Base-by-base conservation (phyloP, 2,888 invertebrate species). In the Chymomyza fuscimana region DNA sequence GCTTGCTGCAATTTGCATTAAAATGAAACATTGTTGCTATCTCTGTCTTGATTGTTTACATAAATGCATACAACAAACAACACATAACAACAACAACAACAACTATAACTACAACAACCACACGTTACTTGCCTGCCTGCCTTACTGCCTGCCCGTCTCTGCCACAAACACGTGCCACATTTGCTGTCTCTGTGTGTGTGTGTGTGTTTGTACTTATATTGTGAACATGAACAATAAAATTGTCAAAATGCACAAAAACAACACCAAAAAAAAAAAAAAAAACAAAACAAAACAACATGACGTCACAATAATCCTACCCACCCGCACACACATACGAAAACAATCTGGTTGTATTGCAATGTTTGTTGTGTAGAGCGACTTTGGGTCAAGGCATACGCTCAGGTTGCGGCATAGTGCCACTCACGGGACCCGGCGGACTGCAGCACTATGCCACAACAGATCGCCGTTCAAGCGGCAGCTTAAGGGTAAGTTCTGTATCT, bases 371-470 rank as follows among this genome's bases (percentile, higher is more conserved):
- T 91, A 92, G 92, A 91, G 88, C 92, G 86, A 92, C 91, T 80
- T 91, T 92, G 90, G 91, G 92, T 88, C 92, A 92, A 91, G 92
- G 92, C 87, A 92, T 92, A 77, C 91, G 92, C 73, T 91, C 91
- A 81, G 91, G 92, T 88, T 92, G 92, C 87, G 91, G 91, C 86
- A 91, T 92, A 88, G 91, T 92, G 79, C 92, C 92, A 60, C 86
- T 92, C 65, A 92, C 92, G 67, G 92, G 92, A 86, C 91, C 92
- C 51, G 91, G 91, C 79, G 92, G 92, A 83, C 87, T 92, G 59
- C 92, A 92, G 82, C 92, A 91, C 86, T 91, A 91, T 90, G 89
- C 91, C 87, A 90, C 91, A 85, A 88, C 90, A 86, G 92, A 92
- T 89, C 91, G 92, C 56, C 91, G 91, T 77, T 91, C 92, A 75